Evolutionary conservation across 2,797 vertebrate species (phyloP).

Genomic region (Myoxocephalus aenaeus): DNA sequence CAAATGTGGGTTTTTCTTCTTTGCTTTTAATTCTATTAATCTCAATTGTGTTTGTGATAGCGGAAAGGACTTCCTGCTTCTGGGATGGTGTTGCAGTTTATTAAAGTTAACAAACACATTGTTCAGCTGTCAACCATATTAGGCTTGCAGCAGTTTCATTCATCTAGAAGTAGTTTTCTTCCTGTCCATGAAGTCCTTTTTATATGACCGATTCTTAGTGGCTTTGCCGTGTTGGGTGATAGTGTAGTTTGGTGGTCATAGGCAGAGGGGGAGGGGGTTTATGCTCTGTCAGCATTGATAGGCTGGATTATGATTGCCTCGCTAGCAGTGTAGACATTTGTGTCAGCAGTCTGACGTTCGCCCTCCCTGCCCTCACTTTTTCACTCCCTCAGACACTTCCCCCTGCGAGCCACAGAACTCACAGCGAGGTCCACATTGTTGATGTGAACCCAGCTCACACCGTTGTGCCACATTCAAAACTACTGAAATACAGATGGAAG

Average conservation of each 20-base stretch:
- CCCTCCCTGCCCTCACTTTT: slow-evolving; percentile 45
- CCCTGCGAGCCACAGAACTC: slow-evolving; percentile 40
- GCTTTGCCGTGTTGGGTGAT: slow-evolving; percentile 15
- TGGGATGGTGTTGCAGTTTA: not conserved
- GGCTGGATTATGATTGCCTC: slow-evolving; percentile 77
- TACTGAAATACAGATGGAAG: slow-evolving; percentile 45
- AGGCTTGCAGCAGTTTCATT: not conserved
- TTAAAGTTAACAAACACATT: not conserved
- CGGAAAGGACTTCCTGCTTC: not conserved
- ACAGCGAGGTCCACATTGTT: slow-evolving; percentile 44
- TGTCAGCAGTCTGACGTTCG: slow-evolving; percentile 76
- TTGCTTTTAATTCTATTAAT: not conserved
- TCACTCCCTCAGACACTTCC: slow-evolving; percentile 56
- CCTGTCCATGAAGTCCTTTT: not conserved
- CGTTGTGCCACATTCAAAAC: slow-evolving; percentile 70
- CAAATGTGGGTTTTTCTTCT: not conserved
- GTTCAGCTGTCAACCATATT: not conserved
- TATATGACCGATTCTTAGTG: slow-evolving; percentile 4
- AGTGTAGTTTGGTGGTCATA: slow-evolving; percentile 35
- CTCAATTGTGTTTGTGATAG: not conserved
- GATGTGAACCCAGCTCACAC: slow-evolving; percentile 53
- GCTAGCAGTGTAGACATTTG: slow-evolving; percentile 67
- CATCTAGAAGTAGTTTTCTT: not conserved
- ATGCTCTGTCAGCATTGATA: slow-evolving; percentile 71
- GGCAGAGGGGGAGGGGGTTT: slow-evolving; percentile 5